Percentiles rank a stretch among this genome's conserved stretches.
Evolutionary conservation across 2,888 invertebrate genomes (phyloP).

Genomic region (Limnephilus marmoratus): DNA sequence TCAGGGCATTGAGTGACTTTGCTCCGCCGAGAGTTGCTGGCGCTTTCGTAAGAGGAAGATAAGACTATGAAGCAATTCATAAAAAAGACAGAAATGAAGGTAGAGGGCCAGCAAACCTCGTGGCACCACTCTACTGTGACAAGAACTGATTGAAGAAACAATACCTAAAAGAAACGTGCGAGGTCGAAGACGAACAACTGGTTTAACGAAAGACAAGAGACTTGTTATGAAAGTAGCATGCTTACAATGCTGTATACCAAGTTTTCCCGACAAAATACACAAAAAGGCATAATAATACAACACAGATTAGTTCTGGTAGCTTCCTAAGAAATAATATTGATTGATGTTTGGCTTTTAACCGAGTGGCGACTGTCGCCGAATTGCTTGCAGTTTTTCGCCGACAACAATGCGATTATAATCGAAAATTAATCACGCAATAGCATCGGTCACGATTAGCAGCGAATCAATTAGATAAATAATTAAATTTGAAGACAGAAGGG

Average conservation of each 20-base stretch:
- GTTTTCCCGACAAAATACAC: neutral
- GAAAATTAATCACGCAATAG: neutral
- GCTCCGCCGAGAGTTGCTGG: neutral
- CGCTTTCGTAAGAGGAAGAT: neutral
- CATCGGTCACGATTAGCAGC: neutral
- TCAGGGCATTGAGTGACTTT: conserved; percentile 3
- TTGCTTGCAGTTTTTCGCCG: neutral
- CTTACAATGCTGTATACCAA: neutral
- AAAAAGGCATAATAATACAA: neutral
- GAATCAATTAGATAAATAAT: neutral
- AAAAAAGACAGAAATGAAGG: neutral
- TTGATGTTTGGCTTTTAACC: neutral
- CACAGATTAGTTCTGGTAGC: neutral
- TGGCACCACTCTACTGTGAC: neutral
- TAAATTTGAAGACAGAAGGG: neutral
- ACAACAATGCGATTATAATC: neutral
- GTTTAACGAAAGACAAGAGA: neutral
- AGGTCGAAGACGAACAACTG: neutral
- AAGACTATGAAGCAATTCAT: neutral
- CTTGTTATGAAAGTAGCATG: neutral
- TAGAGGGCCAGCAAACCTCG: neutral
- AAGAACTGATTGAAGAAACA: neutral
- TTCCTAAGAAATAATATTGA: neutral
- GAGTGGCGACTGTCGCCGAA: no score
- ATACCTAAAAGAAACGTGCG: neutral